Evolutionary conservation across 2,888 invertebrate genomes (phyloP).

Genomic region (Bombylius major): DNA sequence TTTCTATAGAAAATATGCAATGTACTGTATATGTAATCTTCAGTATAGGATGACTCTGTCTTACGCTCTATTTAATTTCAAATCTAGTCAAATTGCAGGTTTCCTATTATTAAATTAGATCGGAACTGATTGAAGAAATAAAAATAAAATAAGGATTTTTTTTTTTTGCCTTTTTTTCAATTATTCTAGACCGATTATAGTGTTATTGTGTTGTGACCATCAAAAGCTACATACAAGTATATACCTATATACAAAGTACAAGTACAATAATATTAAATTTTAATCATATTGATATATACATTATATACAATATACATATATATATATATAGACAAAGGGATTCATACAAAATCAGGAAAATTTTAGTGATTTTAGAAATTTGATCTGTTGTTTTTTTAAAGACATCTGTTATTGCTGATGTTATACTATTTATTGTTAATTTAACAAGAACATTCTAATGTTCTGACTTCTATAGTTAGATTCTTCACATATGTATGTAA

Average conservation of each 20-base stretch:
- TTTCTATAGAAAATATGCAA: constrained; percentile 5
- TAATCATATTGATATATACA: too few species aligned
- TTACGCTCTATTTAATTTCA: constrained; percentile 12
- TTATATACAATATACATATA: too few species aligned
- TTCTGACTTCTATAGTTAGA: too few species aligned
- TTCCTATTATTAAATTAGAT: not conserved
- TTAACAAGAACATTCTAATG: too few species aligned
- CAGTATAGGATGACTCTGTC: constrained; percentile 10
- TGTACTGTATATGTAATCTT: constrained; percentile 18
- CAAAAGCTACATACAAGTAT: not conserved
- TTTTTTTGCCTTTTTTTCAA: too few species aligned
- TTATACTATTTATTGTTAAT: not conserved
- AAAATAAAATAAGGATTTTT: too few species aligned
- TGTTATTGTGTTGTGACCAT: too few species aligned
- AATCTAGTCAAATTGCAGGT: constrained; percentile 6
- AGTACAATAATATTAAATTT: too few species aligned
- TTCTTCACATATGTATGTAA: too few species aligned
- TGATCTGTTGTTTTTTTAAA: constrained; percentile 10
- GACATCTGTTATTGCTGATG: constrained; percentile 10
- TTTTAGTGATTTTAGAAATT: constrained; percentile 11
- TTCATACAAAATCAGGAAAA: not conserved
- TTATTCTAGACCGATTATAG: too few species aligned
- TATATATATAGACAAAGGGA: not conserved
- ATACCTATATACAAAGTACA: not conserved
- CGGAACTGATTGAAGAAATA: constrained; percentile 9